phyloP scores from a whole-genome alignment of 2,888 invertebrate genomes.

The Nomada fabriciana region DNA sequence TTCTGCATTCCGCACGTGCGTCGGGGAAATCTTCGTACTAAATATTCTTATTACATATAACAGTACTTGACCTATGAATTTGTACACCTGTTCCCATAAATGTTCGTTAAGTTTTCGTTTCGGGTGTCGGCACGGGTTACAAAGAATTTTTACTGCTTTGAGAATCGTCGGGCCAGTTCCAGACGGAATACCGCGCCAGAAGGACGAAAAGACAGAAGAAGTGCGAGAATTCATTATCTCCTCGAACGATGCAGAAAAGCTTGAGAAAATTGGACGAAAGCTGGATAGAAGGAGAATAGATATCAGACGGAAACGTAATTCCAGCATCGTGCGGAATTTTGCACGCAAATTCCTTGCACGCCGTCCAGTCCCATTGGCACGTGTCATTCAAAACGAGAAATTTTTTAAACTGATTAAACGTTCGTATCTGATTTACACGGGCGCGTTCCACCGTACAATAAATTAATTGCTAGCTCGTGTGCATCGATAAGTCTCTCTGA shows the following conservation, averaged over 20 bases:
- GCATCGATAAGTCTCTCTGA: background rate
- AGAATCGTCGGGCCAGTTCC: constrained; percentile 50
- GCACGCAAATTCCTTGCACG: constrained; percentile 23
- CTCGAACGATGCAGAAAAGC: constrained; percentile 40
- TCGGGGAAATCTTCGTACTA: too few species aligned
- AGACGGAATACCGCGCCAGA: constrained; percentile 40
- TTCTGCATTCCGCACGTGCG: too few species aligned
- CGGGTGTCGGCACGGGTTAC: constrained; percentile 14
- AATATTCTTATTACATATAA: too few species aligned
- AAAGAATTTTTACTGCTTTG: constrained; percentile 42
- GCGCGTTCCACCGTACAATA: background rate
- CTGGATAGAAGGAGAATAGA: background rate
- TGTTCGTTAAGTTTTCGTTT: background rate
- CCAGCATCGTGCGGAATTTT: constrained; percentile 24
- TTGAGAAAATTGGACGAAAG: constrained; percentile 54
- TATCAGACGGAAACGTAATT: constrained; percentile 18
- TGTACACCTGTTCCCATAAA: too few species aligned
- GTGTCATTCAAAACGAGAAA: constrained; percentile 18
- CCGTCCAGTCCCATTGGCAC: background rate
- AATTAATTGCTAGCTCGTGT: constrained; percentile 36
- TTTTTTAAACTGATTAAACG: constrained; percentile 21
- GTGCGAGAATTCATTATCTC: constrained; percentile 55
- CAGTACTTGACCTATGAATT: too few species aligned
- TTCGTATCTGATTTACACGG: background rate
- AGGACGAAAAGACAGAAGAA: constrained; percentile 1